Base-by-base conservation (phyloP, 30 jellyfish, hydroid and myxozoan species). In the Cassiopea xamachana region DNA sequence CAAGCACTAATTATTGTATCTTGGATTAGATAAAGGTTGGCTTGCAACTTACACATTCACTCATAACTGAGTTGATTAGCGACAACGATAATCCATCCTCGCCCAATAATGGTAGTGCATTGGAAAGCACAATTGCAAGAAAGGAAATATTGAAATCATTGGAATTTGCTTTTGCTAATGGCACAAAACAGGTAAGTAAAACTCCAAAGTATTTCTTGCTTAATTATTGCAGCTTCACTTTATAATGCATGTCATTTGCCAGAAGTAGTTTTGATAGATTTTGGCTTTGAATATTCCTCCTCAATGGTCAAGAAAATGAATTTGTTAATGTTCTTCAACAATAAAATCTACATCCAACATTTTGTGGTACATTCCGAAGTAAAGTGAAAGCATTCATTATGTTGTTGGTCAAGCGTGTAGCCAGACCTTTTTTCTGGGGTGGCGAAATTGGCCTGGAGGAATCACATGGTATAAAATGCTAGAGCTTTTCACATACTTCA, bases 21-120 rank as follows among this genome's bases (percentile, higher is more conserved):
- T 55, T 55, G 64, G 12, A 55, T 27, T 55, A 87, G 94, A 83
- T 87, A 12, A 87, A 77, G 49, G 70, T 87, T 76, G 94, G 89
- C 16, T 60, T 87, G 79, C 79, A 50, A 1, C 73, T 87, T 60
- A 75, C 89, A n/a, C 89, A 47, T 14, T 58, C 73, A 15, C 19
- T 87, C 47, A 67, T 77, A 16, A 15, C 81, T 1, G 81, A 73
- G 44, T 7, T 75, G 7, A 49, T 64, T 48, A 77, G 55, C 14
- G 27, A 39, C 2, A 27, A 51, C 2, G 51, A 27, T 17, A 64
- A 64, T 64, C 14, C 7, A 4, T 19, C 80, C 8, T 14, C 15
- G 4, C 2, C 55, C 58, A 4, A 71, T n/a, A 1, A 12, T 27
- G 16, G 27, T 8, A 18, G 7, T 71, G 16, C 55, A 71, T 55